Percentiles rank a stretch among this genome's conserved stretches.
Conservation (phyloP, 2,113 vertebrate species). For the Eudyptes chrysolophus region DNA sequence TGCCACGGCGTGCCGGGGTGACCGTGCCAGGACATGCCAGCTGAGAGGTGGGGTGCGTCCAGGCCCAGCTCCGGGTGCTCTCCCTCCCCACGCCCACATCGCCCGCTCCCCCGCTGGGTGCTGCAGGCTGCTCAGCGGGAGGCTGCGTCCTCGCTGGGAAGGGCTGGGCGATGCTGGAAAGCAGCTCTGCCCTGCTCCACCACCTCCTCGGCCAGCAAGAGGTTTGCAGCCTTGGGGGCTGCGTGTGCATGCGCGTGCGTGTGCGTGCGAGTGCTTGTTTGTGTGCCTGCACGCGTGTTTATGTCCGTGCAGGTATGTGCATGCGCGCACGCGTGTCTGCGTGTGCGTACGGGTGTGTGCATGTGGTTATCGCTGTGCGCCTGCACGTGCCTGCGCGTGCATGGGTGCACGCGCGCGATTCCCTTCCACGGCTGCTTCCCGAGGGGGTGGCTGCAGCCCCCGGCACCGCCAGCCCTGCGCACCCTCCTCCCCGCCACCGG, state of each 20-base stretch:
- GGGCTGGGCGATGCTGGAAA: neutral
- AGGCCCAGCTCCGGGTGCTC: neutral
- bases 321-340: too few species aligned
- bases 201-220: neutral
- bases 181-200: neutral
- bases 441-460: neutral
- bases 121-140: neutral
- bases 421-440: neutral
- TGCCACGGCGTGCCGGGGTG: neutral
- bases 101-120: neutral
- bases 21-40: neutral
- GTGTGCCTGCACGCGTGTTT: neutral
- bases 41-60: neutral
- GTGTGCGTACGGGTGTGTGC: too few species aligned
- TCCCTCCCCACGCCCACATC: neutral
- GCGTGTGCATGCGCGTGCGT: neutral
- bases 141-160: neutral
- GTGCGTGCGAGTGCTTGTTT: accelerated
- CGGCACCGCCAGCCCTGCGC: accelerated
- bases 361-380: too few species aligned
- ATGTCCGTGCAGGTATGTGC: too few species aligned
- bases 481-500: accelerated
- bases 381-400: too few species aligned
- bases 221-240: neutral
- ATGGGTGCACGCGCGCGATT: accelerated